Base-by-base conservation (phyloP, 1,140 invertebrate genomes). In the Aethina tumida region DNA sequence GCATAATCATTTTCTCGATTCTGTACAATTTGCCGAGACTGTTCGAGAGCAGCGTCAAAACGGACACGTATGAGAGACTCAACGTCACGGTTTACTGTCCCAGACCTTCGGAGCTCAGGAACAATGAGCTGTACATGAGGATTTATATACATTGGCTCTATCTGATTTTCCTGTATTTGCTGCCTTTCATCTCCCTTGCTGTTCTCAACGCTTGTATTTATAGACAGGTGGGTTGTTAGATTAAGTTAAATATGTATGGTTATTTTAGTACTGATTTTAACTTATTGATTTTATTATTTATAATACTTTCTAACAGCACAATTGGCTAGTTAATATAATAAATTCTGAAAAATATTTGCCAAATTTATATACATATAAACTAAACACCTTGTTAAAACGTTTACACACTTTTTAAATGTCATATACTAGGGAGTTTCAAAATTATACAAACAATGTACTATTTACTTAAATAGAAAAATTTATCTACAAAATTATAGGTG, bases 141-240 rank as follows among this genome's bases (percentile, higher is more conserved):
- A 69, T 93, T 5, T 97, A 95, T 58, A 89, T 93, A 43, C 81
- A 90, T 51, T 95, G 88, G 83, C 70, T 90, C 59, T 95, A 96
- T 62, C 72, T 96, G 34, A 70, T 94, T 30, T 78, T 95, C 41
- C 89, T 93, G 73, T 94, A 95, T 62, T 76, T 91, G 38, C 73
- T 95, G 37, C 92, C 93, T 6, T 88, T 96, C 56, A 68, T 77
- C 14, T 74, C 79, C 28, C 66, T 97, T 26, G 81, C 87, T 14
- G 76, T 88, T 21, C 75, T 96, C 42, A 97, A 97, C 65, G 73
- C 76, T 26, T 79, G 85, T 55, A 95, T 97, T 52, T 94, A 95
- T 62, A 68, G 71, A 47, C 70, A 79, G 68, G 78, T 81, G 53
- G 69, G 67, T 56, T 36, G 21, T 37, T 27, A 27, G 13, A 6